phyloP scores from a whole-genome alignment of 1,140 invertebrate species.

The Choristoneura fumiferana region DNA sequence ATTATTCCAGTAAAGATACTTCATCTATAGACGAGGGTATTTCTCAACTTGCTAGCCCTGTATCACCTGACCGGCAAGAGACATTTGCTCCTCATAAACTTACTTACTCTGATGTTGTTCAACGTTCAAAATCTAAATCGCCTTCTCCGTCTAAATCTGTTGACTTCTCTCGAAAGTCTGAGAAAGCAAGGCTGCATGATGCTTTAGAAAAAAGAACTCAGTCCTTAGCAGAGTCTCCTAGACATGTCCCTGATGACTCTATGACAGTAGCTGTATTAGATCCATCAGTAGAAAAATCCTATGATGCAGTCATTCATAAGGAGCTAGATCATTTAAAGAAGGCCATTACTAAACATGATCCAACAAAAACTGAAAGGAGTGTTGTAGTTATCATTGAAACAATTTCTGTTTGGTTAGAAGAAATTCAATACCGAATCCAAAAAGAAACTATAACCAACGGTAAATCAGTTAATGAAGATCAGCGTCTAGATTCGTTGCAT shows the following conservation, averaged over 20 bases:
- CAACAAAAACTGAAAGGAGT: constrained; percentile 81
- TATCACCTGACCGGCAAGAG: constrained; percentile 30
- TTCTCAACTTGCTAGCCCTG: constrained; percentile 55
- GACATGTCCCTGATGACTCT: constrained; percentile 45
- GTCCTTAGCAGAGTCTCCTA: constrained; percentile 51
- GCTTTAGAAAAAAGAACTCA: constrained; percentile 62
- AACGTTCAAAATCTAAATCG: constrained; percentile 74
- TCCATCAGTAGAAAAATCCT: constrained; percentile 67
- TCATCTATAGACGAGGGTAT: constrained; percentile 75
- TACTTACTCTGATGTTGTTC: constrained; percentile 74
- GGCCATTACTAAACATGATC: constrained; percentile 82
- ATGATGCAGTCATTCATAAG: constrained; percentile 75
- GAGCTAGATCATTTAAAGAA: constrained; percentile 81
- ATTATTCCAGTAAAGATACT: constrained; percentile 61
- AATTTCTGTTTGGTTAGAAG: constrained; percentile 89
- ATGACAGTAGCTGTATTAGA: constrained; percentile 69
- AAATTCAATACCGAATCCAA: constrained; percentile 88
- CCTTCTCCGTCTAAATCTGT: constrained; percentile 62
- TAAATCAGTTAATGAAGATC: constrained; percentile 45
- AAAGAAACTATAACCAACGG: constrained; percentile 47
- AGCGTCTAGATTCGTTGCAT: constrained; percentile 51
- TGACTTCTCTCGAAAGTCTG: constrained; percentile 40
- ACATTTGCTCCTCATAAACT: constrained; percentile 42
- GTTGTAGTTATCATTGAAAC: constrained; percentile 87
- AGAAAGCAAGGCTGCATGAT: constrained; percentile 55